phyloP scores from a whole-genome alignment of 2,888 invertebrate genomes.

The Ligdia adustata region DNA sequence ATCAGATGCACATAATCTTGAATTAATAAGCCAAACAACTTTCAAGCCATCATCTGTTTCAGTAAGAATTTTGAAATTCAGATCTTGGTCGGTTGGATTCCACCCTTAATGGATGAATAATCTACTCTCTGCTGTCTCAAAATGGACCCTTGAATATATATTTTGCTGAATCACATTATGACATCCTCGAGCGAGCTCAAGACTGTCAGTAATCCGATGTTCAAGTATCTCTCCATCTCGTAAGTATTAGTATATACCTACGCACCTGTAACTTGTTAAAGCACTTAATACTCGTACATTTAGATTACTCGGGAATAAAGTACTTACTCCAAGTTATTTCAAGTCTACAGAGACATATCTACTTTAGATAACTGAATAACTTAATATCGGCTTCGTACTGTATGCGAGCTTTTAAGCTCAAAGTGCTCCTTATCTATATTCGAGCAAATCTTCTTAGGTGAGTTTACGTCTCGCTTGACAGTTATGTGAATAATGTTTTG shows the following conservation, averaged over 20 bases:
- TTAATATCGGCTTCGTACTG: conserved; percentile 17
- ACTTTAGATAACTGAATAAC: conserved; percentile 21
- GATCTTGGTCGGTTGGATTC: conserved; percentile 24
- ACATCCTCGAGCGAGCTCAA: conserved; percentile 42
- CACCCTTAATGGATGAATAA: conserved; percentile 49
- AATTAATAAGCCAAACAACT: conserved; percentile 47
- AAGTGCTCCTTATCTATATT: conserved; percentile 17
- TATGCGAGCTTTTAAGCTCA: conserved; percentile 16
- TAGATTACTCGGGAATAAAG: conserved; percentile 16
- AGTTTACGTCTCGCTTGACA: conserved; percentile 4
- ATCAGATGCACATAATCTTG: conserved; percentile 1
- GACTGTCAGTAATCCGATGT: conserved; percentile 24
- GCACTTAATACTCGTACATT: conserved; percentile 23
- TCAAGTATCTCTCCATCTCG: neutral
- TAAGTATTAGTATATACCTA: neutral
- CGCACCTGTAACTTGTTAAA: conserved; percentile 27
- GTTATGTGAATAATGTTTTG: no score
- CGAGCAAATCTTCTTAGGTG: conserved; percentile 4
- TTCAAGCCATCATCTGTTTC: conserved; percentile 47
- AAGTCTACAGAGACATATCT: conserved; percentile 18
- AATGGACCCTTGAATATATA: conserved; percentile 61
- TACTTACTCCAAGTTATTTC: conserved; percentile 16
- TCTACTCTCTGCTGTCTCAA: conserved; percentile 47
- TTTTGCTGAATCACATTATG: conserved; percentile 49
- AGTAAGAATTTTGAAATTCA: conserved; percentile 52